A percentile compares a stretch with the other conserved stretches of the same genome.
phyloP scores from a whole-genome alignment of 30 jellyfish, hydroid and myxozoan species.

The Hydractinia echinata region DNA sequence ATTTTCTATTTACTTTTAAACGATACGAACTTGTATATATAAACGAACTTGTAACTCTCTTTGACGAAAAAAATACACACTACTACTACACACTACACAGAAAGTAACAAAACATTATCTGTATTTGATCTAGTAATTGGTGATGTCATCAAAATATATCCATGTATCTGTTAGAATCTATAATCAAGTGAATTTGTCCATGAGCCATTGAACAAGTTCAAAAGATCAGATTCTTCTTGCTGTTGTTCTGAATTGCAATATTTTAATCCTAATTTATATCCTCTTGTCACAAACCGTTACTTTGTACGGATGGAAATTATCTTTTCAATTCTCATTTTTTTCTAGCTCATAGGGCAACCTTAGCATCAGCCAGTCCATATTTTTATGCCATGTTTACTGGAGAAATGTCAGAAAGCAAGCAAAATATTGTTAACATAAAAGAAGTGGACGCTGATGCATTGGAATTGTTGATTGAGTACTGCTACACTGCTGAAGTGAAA shows the following conservation, averaged over 20 bases:
- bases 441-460: constrained; percentile 85
- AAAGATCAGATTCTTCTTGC: too few relatives aligned
- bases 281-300: neutral
- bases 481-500: constrained; percentile 91
- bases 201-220: too few relatives aligned
- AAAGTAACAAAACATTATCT: constrained; percentile 11
- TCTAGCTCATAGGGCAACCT: constrained; percentile 81
- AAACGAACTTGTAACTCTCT: too few relatives aligned
- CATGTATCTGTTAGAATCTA: too few relatives aligned
- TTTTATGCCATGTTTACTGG: constrained; percentile 96
- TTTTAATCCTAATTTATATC: neutral
- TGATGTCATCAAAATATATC: too few relatives aligned
- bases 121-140: too few relatives aligned
- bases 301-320: neutral
- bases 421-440: constrained; percentile 58
- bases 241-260: too few relatives aligned
- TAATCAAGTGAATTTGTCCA: too few relatives aligned
- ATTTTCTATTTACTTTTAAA: too few relatives aligned
- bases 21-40: too few relatives aligned
- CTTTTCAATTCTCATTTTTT: neutral
- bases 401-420: constrained; percentile 93
- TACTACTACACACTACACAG: too few relatives aligned
- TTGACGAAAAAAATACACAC: too few relatives aligned
- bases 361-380: constrained; percentile 92
- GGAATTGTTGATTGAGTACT: constrained; percentile 76